Percentiles rank a stretch among this genome's conserved stretches.
Evolutionary conservation across 2,888 invertebrate genomes (phyloP).

Genomic region (Caenorhabditis uteleia): DNA sequence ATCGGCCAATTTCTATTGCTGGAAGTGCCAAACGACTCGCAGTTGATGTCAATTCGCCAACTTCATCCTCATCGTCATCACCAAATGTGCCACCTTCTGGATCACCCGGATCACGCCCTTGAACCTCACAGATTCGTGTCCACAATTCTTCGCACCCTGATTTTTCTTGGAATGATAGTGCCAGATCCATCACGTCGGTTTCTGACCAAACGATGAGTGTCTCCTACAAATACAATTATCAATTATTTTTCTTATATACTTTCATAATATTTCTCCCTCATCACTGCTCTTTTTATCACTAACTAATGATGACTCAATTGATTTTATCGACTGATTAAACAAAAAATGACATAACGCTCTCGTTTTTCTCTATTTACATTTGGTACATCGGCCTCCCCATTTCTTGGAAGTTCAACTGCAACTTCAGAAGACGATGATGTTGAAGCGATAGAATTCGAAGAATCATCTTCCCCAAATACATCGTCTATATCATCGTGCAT

Average conservation of each 20-base stretch:
- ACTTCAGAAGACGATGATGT: too few relatives aligned
- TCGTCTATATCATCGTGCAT: too few relatives aligned
- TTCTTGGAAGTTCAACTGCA: too few relatives aligned
- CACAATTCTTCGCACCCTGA: conserved; percentile 99
- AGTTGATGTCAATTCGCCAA: conserved; percentile 21
- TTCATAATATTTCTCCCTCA: not conserved
- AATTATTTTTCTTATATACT: not conserved
- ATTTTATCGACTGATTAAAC: too few relatives aligned
- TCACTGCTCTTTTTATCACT: too few relatives aligned
- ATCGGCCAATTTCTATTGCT: conserved; percentile 87
- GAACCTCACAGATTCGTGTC: conserved; percentile 99
- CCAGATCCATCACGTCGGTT: conserved; percentile 97
- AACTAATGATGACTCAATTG: too few relatives aligned
- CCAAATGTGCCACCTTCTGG: conserved; percentile 74
- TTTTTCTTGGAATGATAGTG: conserved; percentile 98
- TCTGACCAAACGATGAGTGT: conserved; percentile 99
- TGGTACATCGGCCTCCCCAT: too few relatives aligned
- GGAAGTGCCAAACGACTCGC: conserved; percentile 73
- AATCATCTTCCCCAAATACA: too few relatives aligned
- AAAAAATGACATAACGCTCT: too few relatives aligned
- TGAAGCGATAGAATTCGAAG: too few relatives aligned
- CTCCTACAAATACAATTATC: conserved; percentile 75
- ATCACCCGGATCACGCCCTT: conserved; percentile 97
- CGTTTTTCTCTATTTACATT: too few relatives aligned
- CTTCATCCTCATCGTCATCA: conserved; percentile 48